These are phyloP conservation scores for Aquatica leii DNA, from an alignment of 2,888 invertebrate genomes.

Conservation along the genomic window DNA sequence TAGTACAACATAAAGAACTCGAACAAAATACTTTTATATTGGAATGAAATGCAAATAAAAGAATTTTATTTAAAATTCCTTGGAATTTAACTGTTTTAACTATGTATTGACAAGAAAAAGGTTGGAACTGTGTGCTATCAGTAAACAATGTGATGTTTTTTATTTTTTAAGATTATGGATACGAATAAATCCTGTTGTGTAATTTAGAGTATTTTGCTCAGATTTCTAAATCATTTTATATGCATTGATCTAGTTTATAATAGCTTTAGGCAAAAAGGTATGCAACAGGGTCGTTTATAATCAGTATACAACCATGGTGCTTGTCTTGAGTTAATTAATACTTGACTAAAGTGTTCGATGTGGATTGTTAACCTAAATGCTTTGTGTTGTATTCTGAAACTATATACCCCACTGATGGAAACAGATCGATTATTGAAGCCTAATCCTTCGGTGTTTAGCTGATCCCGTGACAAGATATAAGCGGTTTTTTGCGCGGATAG, in stretches of 20 bases:
- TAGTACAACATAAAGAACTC: no score
- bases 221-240: neutral
- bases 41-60: conserved; percentile 7
- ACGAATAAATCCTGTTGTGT: no score
- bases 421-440: conserved; percentile 26
- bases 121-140: neutral
- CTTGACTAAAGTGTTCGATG: conserved; percentile 13
- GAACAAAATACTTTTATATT: neutral
- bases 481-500: conserved; percentile 25
- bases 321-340: conserved; percentile 27
- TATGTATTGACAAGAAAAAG: conserved; percentile 12
- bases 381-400: conserved; percentile 3
- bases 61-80: neutral
- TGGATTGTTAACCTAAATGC: conserved; percentile 13
- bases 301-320: conserved; percentile 16
- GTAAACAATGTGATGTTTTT: no score
- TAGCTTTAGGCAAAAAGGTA: conserved; percentile 18
- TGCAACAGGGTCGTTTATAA: conserved; percentile 32
- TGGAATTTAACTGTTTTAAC: neutral
- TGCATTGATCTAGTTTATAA: neutral
- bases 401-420: conserved; percentile 10
- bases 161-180: no score
- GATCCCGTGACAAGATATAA: conserved; percentile 31
- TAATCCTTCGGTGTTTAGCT: conserved; percentile 31
- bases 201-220: neutral